A percentile compares a stretch with the other conserved stretches of the same genome.
phyloP scores from a whole-genome alignment of 2,113 vertebrate genomes.

The Nannobrachium achirus region DNA sequence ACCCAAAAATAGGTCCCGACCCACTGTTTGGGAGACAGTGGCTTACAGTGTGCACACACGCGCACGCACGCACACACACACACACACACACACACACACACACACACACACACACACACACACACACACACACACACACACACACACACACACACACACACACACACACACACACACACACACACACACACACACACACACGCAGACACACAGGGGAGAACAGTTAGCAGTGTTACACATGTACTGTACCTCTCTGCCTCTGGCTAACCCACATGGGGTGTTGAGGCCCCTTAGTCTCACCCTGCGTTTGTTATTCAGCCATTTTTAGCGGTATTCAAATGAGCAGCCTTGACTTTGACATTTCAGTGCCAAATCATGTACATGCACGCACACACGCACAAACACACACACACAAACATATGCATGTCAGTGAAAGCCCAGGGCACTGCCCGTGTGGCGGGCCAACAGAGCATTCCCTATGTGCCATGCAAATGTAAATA shows the following conservation, averaged over 20 bases:
- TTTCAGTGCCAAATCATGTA: constrained; percentile 71
- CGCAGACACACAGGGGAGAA: constrained; percentile 53
- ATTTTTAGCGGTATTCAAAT: constrained; percentile 81
- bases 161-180: constrained; percentile 1
- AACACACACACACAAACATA: constrained; percentile 46
- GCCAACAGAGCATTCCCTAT: constrained; percentile 60
- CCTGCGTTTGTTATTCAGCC: constrained; percentile 70
- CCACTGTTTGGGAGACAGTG: no score
- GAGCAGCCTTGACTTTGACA: constrained; percentile 79
- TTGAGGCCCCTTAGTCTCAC: constrained; percentile 61
- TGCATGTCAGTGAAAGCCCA: constrained; percentile 68
- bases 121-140: constrained; percentile 34
- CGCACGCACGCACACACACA: constrained; percentile 52
- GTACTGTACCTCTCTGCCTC: constrained; percentile 57
- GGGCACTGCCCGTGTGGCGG: constrained; percentile 69
- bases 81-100: constrained; percentile 42
- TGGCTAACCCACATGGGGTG: constrained; percentile 62
- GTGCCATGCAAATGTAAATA: constrained; percentile 77
- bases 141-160: constrained; percentile 20
- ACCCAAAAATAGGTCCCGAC: no score
- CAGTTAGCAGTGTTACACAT: constrained; percentile 42
- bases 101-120: constrained; percentile 41
- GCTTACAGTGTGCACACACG: no score
- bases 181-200: constrained; percentile 25
- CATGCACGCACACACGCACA: constrained; percentile 13